Evolutionary conservation across 2,888 invertebrate genomes (phyloP), one percentile per base, ranked within the genome.

Genomic region (Hydrotaea diabolus): DNA sequence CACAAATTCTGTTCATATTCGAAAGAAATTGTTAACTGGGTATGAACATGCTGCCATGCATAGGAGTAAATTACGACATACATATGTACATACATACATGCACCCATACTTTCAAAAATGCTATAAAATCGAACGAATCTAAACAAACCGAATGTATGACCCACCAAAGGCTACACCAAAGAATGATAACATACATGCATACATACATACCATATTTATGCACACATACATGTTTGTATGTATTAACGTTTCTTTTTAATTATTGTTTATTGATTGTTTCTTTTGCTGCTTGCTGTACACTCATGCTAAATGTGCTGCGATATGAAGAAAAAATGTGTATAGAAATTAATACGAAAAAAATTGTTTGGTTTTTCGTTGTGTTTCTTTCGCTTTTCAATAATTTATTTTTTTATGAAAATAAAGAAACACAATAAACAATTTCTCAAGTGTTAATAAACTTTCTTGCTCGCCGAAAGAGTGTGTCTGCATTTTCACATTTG

Each of bases 221-320:
- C 9, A 21, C 9, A 23, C 1, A 11, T 59, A 5, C 15, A 23
- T 59, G 59, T 59, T 9, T 23, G 19, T 57, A 2, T 57, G 55
- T 57, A 17, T 15, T 13, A 21, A 53, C 53, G 31, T 66, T 26
- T 36, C 17, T 73, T 81, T 83, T 78, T 72, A 81, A 81, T 84
- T 80, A 74, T 64, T 53, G 74, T 36, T 78, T 64, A 84, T 81
- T 81, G 81, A 77, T 77, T 49, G 69, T 31, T 72, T 57, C 36
- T 9, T 26, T 59, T 13, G 59, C 66, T 36, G 57, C 17, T 31
- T 31, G 31, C 15, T 66, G 36, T 19, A 36, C 36, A 36, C 36
- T 26, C 26, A 62, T n/a, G 15, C 39, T 9, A 39, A 39, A 39
- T 39, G 7, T n/a, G 43, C 5, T 62, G 36, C 36, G 66, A 59